Conservation (phyloP, 2,113 vertebrate species). For the Phyllostomus discolor region DNA sequence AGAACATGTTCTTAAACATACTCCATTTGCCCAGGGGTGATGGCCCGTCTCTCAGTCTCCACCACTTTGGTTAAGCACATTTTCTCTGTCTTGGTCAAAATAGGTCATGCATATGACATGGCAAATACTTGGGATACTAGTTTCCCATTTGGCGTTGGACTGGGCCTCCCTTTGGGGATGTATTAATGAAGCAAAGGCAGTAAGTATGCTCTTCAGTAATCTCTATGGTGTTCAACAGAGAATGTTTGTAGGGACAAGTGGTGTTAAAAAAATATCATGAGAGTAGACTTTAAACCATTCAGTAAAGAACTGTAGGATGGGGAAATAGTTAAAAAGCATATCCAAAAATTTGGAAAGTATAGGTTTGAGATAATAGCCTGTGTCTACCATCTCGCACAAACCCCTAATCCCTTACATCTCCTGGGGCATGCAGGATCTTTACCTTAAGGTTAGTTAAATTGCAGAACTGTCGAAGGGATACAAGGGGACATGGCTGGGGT, state of each 20-base stretch:
- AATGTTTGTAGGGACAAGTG: neutral
- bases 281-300: neutral
- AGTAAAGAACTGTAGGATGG: neutral
- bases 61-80: neutral
- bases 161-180: neutral
- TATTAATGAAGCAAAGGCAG: neutral
- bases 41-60: neutral
- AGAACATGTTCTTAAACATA: slow-evolving; percentile 24
- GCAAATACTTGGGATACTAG: neutral
- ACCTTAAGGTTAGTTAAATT: neutral
- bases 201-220: neutral
- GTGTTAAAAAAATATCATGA: neutral
- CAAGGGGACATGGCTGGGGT: neutral
- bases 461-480: neutral
- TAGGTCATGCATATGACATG: neutral
- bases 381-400: neutral
- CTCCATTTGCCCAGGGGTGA: neutral
- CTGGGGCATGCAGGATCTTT: neutral
- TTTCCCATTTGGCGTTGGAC: neutral
- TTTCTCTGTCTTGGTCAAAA: slow-evolving; percentile 23
- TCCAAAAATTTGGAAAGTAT: neutral
- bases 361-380: neutral
- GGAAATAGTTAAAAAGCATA: neutral
- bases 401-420: neutral
- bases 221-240: neutral